A percentile compares a stretch with the other conserved stretches of the same genome.
Conservation (phyloP, 1,140 invertebrate genomes). For the Spodoptera frugiperda region DNA sequence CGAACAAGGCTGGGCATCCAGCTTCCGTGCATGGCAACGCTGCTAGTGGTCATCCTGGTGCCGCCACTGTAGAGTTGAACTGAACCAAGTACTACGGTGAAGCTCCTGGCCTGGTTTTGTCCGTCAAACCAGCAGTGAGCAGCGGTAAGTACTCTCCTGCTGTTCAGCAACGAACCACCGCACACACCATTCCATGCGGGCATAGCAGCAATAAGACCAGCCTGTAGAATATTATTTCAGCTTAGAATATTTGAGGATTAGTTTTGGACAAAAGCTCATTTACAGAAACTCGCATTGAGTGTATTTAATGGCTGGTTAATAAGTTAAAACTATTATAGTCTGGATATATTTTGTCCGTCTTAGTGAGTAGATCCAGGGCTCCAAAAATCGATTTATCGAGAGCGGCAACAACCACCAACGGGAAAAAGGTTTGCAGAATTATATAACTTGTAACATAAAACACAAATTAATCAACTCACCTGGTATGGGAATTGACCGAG, state of each 20-base stretch:
- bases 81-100: constrained; percentile 61
- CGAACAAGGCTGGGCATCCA: constrained; percentile 50
- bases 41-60: constrained; percentile 48
- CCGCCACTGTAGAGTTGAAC: constrained; percentile 56
- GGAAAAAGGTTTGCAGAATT: not conserved
- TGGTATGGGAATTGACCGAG: constrained; percentile 33
- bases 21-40: constrained; percentile 52
- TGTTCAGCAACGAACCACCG: constrained; percentile 57
- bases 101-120: constrained; percentile 52
- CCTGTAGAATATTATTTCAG: constrained; percentile 47
- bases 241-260: not conserved
- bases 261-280: not conserved
- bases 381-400: too few species aligned
- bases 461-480: not conserved
- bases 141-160: constrained; percentile 59
- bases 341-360: too few species aligned
- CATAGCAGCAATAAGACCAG: constrained; percentile 53
- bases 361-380: too few species aligned
- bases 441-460: not conserved
- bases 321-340: too few species aligned
- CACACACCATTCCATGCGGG: constrained; percentile 56
- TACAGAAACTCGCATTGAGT: not conserved
- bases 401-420: too few species aligned
- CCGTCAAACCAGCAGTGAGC: constrained; percentile 68
- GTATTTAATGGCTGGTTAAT: too few species aligned